These are phyloP conservation scores for Gymnosoma rotundatum DNA, from an alignment of 2,888 invertebrate genomes.

Conservation along the genomic window DNA sequence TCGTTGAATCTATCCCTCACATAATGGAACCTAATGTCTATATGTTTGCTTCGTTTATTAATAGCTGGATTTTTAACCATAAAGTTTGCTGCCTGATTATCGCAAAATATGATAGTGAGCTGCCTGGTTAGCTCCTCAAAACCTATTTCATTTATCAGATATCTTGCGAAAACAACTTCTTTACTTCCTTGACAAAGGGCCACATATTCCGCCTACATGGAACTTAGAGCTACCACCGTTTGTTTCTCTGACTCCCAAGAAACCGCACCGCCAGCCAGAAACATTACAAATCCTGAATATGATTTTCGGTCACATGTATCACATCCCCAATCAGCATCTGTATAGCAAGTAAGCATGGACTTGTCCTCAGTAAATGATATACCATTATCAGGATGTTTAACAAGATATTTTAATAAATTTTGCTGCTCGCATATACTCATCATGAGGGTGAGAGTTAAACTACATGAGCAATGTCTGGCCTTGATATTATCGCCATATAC, in stretches of 20 bases:
- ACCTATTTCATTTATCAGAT: conserved; percentile 41
- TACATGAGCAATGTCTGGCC: conserved; percentile 55
- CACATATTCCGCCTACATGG: conserved; percentile 67
- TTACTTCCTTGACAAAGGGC: conserved; percentile 56
- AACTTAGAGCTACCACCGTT: conserved; percentile 57
- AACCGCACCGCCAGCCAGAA: conserved; percentile 56
- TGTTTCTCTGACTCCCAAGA: conserved; percentile 68
- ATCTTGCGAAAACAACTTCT: conserved; percentile 50
- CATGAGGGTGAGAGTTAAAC: conserved; percentile 52
- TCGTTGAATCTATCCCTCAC: conserved; percentile 51
- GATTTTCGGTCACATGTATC: conserved; percentile 61
- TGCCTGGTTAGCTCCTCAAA: conserved; percentile 30
- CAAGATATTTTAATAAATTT: conserved; percentile 55
- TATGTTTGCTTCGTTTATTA: conserved; percentile 42
- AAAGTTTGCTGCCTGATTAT: conserved; percentile 55
- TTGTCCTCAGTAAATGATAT: conserved; percentile 24
- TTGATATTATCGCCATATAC: conserved; percentile 58
- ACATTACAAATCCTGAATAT: conserved; percentile 56
- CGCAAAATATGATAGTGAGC: conserved; percentile 41
- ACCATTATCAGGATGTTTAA: conserved; percentile 21
- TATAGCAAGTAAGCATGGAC: conserved; percentile 22
- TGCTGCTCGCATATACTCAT: conserved; percentile 45
- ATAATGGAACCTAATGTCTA: conserved; percentile 45
- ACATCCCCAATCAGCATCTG: conserved; percentile 58
- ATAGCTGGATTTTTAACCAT: no score